A percentile compares a stretch with the other conserved stretches of the same genome.
Evolutionary conservation across 2,888 invertebrate genomes (phyloP).

Genomic region (Oscheius sp.): DNA sequence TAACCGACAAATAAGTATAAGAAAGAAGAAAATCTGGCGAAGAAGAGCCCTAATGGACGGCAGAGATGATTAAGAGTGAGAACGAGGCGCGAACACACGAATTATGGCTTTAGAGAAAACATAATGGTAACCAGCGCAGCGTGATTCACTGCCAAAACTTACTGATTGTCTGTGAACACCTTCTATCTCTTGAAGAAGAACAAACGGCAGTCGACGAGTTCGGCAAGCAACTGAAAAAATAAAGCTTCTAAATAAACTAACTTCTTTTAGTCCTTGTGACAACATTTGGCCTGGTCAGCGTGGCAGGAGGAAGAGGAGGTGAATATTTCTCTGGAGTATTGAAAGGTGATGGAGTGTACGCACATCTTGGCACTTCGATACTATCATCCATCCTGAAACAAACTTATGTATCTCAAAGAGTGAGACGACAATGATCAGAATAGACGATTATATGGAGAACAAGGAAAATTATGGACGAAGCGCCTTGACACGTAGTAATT

Average conservation of each 20-base stretch:
- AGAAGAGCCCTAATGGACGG: not conserved
- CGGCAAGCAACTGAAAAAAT: slow-evolving; percentile 2
- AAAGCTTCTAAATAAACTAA: not conserved
- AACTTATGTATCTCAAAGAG: no score
- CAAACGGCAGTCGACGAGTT: not conserved
- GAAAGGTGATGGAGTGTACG: not conserved
- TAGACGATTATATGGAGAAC: no score
- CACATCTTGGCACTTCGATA: no score
- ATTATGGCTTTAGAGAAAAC: not conserved
- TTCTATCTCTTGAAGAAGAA: not conserved
- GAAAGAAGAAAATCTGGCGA: not conserved
- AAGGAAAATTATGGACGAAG: no score
- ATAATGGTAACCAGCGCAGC: not conserved
- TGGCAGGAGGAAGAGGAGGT: slow-evolving; percentile 8
- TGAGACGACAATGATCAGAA: no score
- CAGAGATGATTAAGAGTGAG: not conserved
- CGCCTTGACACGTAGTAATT: no score
- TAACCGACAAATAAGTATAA: not conserved
- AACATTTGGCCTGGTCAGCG: slow-evolving; percentile 4
- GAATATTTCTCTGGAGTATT: not conserved
- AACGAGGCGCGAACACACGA: not conserved
- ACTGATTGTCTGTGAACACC: not conserved
- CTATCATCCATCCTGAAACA: no score
- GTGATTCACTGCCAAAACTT: not conserved
- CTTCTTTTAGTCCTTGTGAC: slow-evolving; percentile 1